Evolutionary conservation across 2,888 invertebrate genomes (phyloP).

Genomic region (Pristionchus japonicus): DNA sequence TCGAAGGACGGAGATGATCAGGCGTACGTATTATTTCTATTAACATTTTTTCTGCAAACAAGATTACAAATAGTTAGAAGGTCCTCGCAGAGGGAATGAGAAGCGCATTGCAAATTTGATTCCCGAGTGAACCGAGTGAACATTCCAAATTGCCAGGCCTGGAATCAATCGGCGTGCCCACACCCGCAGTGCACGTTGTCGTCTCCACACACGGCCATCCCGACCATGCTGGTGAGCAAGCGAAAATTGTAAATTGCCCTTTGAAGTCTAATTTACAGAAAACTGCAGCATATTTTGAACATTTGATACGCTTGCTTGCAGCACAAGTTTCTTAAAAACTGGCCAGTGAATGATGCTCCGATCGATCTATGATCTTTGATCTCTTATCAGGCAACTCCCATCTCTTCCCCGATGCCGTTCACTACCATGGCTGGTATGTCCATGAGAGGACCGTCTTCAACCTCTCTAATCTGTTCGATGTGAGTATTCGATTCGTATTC

Average conservation of each 20-base stretch:
- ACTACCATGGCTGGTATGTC: slow-evolving; percentile 63
- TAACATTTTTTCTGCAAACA: neutral
- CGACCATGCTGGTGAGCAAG: slow-evolving; percentile 65
- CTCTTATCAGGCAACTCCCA: slow-evolving; percentile 53
- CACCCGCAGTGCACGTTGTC: slow-evolving; percentile 69
- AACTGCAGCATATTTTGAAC: too few species aligned
- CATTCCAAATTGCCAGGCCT: slow-evolving; percentile 52
- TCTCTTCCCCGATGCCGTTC: slow-evolving; percentile 66
- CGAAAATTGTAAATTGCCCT: neutral
- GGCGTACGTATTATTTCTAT: slow-evolving; percentile 54
- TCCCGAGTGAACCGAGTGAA: neutral
- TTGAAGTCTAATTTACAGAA: neutral
- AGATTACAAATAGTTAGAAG: neutral
- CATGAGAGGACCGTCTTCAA: slow-evolving; percentile 69
- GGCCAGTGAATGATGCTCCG: too few species aligned
- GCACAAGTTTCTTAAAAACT: too few species aligned
- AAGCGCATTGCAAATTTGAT: too few species aligned
- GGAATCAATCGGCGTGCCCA: slow-evolving; percentile 58
- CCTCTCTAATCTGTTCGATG: slow-evolving; percentile 63
- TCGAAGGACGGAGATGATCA: slow-evolving; percentile 67
- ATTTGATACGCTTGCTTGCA: too few species aligned
- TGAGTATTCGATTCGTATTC: slow-evolving; percentile 18
- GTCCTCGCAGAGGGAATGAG: neutral
- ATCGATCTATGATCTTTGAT: neutral
- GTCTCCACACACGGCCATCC: slow-evolving; percentile 73